Percentiles rank a stretch among this genome's conserved stretches.
These are phyloP conservation scores for Platerodrilus igneus DNA, from an alignment of 2,888 invertebrate genomes.

Conservation along the genomic window DNA sequence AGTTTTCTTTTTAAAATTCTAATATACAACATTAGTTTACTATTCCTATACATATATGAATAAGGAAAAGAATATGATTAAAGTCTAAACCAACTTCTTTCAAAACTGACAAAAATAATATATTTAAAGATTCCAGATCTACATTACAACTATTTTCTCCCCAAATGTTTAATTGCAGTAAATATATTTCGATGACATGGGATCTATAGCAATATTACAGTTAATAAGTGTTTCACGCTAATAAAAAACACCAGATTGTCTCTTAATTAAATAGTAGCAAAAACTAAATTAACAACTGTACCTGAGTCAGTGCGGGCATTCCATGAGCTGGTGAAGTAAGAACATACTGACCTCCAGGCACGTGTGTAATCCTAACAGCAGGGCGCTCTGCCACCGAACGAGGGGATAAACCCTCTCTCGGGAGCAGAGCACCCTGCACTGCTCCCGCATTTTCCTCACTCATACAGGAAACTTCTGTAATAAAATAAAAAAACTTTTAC, in stretches of 20 bases:
- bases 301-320: slow-evolving; percentile 53
- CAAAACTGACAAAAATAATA: no score
- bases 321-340: slow-evolving; percentile 41
- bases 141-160: no score
- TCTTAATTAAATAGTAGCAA: not conserved
- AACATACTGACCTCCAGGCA: slow-evolving; percentile 46
- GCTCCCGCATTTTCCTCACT: slow-evolving; percentile 50
- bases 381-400: slow-evolving; percentile 41
- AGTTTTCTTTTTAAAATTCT: no score
- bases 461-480: slow-evolving; percentile 43
- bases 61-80: no score
- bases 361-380: slow-evolving; percentile 45
- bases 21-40: no score
- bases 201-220: no score
- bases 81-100: no score
- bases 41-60: no score
- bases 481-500: no score
- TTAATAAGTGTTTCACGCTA: not conserved
- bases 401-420: slow-evolving; percentile 43
- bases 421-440: slow-evolving; percentile 49
- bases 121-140: no score
- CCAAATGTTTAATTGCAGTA: no score
- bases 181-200: no score
- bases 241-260: not conserved
- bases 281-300: slow-evolving; percentile 32